Base-by-base conservation (phyloP, 1,140 invertebrate species). In the Drosophila kohkoa region DNA sequence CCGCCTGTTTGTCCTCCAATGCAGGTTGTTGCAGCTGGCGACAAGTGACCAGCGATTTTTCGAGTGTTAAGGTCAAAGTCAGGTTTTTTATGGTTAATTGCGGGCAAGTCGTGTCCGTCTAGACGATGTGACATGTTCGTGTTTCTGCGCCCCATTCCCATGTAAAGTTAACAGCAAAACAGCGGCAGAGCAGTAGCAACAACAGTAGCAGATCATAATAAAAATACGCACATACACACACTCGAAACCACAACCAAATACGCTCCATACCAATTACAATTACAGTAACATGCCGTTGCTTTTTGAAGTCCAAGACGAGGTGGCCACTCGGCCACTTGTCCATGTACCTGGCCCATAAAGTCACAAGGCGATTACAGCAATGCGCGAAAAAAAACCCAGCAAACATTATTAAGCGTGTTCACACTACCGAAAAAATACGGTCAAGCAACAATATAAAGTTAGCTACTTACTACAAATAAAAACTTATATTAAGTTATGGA, bases 21-120 rank as follows among this genome's bases (percentile, higher is more conserved):
- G 54, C 32, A 45, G 11, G 7, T n/a, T 59, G 7, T n/a, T 59
- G 59, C 54, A 51, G 59, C 73, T 65, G 73, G 30, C 59, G 68
- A 75, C 59, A 59, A 52, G 60, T 58, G 52, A 73, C 54, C 78
- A 69, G 8, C 72, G 57, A 58, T 30, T 52, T 30, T 52, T 41
- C 79, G 67, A 81, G 81, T 87, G 85, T 88, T 89, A 88, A 88
- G 85, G 85, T 88, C 85, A 88, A 89, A 89, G 85, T 89, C 85
- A 79, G 81, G 69, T 81, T 82, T 43, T 41, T 88, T 75, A 81
- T 85, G 77, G 81, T 73, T 88, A 89, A 88, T 88, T 88, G 79
- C 85, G 75, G 32, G n/a, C 20, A 30, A 43, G 65, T 77, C 80
- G 79, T 79, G 72, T 74, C 11, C 58, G 43, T 60, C 48, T 70